Conservation (phyloP, 2,113 vertebrate species). For the Calonectris borealis region DNA sequence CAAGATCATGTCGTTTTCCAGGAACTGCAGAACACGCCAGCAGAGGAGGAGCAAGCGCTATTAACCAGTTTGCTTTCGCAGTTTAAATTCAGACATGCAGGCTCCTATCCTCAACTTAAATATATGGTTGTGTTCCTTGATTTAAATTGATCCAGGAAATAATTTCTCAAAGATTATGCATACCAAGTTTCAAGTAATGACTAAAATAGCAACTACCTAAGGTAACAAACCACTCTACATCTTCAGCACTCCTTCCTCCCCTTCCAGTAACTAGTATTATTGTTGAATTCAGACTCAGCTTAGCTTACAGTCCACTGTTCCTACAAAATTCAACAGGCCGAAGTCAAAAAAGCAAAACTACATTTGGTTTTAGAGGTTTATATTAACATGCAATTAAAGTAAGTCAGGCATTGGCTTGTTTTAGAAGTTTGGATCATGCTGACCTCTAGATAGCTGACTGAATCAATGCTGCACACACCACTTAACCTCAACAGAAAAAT, state of each 20-base stretch:
- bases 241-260: neutral
- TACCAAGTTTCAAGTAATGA: neutral
- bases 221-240: neutral
- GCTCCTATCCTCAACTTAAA: neutral
- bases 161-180: neutral
- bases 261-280: neutral
- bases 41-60: neutral
- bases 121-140: neutral
- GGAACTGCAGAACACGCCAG: neutral
- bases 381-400: neutral
- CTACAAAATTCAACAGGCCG: neutral
- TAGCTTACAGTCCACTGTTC: neutral
- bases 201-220: neutral
- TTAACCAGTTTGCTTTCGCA: neutral
- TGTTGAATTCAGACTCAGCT: neutral
- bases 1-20: neutral
- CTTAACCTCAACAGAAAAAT: neutral
- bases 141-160: slow-evolving; percentile 33
- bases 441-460: neutral
- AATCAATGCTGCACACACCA: neutral
- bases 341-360: neutral
- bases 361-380: neutral
- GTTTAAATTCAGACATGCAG: neutral
- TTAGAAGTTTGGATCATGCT: neutral
- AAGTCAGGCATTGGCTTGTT: neutral